phyloP scores from a whole-genome alignment of 2,888 invertebrate genomes.

The Drosophila aldrichi region DNA sequence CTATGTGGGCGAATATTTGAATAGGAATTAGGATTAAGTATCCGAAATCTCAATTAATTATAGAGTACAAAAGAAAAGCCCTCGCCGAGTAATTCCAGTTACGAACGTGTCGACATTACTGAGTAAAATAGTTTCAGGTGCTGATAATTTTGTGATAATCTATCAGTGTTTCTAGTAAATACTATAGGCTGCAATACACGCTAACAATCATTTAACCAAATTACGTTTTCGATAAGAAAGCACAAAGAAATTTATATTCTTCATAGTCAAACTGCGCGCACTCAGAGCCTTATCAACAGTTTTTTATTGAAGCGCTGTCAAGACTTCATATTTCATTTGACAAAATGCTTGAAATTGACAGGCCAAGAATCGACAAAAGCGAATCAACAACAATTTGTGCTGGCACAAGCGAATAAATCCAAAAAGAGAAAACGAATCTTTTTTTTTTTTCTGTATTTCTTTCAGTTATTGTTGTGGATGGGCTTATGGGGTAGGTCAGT shows the following conservation, averaged over 20 bases:
- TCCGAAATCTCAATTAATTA: neutral
- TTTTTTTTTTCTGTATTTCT: slow-evolving; percentile 5
- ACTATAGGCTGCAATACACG: neutral
- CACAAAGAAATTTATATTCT: neutral
- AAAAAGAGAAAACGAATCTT: slow-evolving; percentile 31
- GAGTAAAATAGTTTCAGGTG: neutral
- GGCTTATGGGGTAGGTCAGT: slow-evolving; percentile 58
- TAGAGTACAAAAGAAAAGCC: neutral
- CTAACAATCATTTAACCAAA: neutral
- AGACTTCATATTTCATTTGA: slow-evolving; percentile 45
- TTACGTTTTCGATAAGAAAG: neutral
- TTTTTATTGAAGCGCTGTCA: slow-evolving; percentile 39
- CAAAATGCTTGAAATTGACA: slow-evolving; percentile 66
- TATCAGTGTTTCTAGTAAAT: neutral
- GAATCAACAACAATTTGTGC: slow-evolving; percentile 30
- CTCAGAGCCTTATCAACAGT: slow-evolving; percentile 16
- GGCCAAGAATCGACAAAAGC: slow-evolving; percentile 31
- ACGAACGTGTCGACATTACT: neutral
- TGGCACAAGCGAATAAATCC: slow-evolving; percentile 20
- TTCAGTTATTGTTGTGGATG: slow-evolving; percentile 20
- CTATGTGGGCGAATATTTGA: neutral
- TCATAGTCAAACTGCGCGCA: neutral
- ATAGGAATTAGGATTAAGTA: neutral
- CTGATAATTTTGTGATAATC: neutral
- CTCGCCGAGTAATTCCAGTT: neutral